Evolutionary conservation across 2,797 vertebrate genomes (phyloP).

Genomic region (Dipus sagitta): DNA sequence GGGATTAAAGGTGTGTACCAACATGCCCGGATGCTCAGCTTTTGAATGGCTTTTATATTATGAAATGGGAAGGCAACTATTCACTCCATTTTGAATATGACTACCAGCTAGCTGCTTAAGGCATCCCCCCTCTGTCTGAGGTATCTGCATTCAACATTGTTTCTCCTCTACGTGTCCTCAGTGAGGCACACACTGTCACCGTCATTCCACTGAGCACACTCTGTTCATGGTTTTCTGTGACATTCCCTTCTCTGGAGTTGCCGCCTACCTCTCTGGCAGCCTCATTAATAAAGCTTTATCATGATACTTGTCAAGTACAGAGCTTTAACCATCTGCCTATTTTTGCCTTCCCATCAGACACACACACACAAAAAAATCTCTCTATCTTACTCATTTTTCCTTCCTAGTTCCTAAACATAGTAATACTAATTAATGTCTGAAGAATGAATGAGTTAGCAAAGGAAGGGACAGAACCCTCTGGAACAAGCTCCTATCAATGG

Average conservation of each 20-base stretch:
- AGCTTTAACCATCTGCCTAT: conserved; percentile 41
- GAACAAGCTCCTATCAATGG: not conserved
- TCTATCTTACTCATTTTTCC: conserved; percentile 30
- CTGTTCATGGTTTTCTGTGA: not conserved
- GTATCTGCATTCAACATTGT: not conserved
- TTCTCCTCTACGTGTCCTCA: not conserved
- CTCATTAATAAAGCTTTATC: not conserved
- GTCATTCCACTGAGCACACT: not conserved
- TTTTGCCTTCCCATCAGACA: not conserved
- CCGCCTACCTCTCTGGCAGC: not conserved
- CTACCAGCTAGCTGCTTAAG: not conserved
- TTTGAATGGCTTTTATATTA: not conserved
- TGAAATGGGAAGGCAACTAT: not conserved
- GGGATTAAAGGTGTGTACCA: too few species aligned
- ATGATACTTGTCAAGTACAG: not conserved
- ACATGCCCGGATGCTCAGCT: too few species aligned
- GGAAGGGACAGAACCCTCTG: conserved; percentile 1
- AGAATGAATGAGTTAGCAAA: conserved; percentile 52
- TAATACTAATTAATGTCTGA: not conserved
- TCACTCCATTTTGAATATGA: not conserved
- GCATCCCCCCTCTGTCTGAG: not conserved
- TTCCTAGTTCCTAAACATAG: not conserved
- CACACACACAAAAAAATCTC: not conserved
- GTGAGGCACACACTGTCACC: not conserved
- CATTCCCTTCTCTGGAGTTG: not conserved